Base-by-base conservation (phyloP, 2,888 invertebrate genomes). In the Linhomoeus sp. region DNA sequence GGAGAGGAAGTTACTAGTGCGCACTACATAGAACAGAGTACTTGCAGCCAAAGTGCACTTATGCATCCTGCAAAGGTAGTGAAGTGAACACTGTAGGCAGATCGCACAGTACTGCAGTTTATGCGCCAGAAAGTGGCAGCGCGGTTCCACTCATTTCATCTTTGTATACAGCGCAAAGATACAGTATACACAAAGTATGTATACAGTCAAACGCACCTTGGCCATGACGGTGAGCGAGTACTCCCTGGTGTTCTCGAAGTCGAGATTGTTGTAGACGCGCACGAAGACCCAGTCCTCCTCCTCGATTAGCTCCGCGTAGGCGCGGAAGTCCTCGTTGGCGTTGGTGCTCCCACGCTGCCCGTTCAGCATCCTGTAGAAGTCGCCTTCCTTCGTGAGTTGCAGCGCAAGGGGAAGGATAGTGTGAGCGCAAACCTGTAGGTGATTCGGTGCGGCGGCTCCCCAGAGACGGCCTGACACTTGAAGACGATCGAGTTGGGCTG, bases 161-260 rank as follows among this genome's bases (percentile, higher is more conserved):
- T n/a, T n/a, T n/a, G n/a, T n/a, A n/a, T n/a, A n/a, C n/a, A n/a
- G n/a, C n/a, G n/a, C n/a, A n/a, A n/a, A n/a, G n/a, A n/a, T n/a
- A n/a, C n/a, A n/a, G n/a, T n/a, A n/a, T n/a, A n/a, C n/a, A n/a
- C n/a, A n/a, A n/a, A n/a, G n/a, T n/a, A n/a, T n/a, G n/a, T n/a
- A n/a, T n/a, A n/a, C n/a, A n/a, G n/a, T n/a, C n/a, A n/a, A n/a
- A n/a, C n/a, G n/a, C 51, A 60, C 60, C 40, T 60, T 62, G 15
- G 62, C 62, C 2, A 59, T 57, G 12, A 62, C 47, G 9, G 60
- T 62, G 36, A 62, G 48, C 2, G 59, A 57, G 50, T 62, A 63
- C 44, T 57, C 55, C 24, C 55, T 52, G 22, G 54, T 51, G 38
- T 57, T 56, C 45, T 63, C 62, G 49, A 54, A 61, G 50, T 62